Percentiles rank a stretch among this genome's conserved stretches.
These are phyloP conservation scores for Taeniopygia guttata DNA, from an alignment of 2,797 vertebrate genomes.

Conservation along the genomic window DNA sequence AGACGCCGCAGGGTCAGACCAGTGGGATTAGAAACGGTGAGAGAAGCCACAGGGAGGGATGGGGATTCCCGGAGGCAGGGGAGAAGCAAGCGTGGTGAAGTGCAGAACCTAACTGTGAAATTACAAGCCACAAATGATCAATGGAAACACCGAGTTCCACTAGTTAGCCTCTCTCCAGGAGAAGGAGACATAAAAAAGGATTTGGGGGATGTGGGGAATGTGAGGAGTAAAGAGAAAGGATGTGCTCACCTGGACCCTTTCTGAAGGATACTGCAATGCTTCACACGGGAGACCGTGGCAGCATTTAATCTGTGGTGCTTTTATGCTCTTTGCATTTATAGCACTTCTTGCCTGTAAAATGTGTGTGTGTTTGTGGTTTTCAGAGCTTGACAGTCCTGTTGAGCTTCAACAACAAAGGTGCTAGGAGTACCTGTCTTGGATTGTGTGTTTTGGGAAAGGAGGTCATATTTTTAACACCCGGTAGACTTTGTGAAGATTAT, in stretches of 20 bases:
- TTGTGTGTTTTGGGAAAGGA: neutral
- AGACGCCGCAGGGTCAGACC: neutral
- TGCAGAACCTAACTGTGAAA: neutral
- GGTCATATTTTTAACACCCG: neutral
- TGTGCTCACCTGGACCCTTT: neutral
- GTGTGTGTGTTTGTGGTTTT: neutral
- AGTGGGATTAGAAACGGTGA: neutral
- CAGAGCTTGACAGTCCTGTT: neutral
- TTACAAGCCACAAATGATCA: neutral
- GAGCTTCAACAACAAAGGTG: neutral
- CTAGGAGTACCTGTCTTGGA: neutral
- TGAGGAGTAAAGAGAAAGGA: neutral
- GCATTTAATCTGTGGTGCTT: neutral
- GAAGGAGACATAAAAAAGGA: neutral
- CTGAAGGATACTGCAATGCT: neutral
- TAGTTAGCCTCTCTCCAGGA: neutral
- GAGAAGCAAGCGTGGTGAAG: neutral
- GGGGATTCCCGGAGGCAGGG: neutral
- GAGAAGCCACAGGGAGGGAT: neutral
- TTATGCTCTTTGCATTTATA: neutral
- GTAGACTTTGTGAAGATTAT: neutral
- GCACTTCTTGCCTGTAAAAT: neutral
- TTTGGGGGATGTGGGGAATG: neutral
- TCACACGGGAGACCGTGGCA: fast-evolving
- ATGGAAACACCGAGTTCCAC: neutral